phyloP scores from a whole-genome alignment of 2,797 vertebrate species.

The Mus spretus region DNA sequence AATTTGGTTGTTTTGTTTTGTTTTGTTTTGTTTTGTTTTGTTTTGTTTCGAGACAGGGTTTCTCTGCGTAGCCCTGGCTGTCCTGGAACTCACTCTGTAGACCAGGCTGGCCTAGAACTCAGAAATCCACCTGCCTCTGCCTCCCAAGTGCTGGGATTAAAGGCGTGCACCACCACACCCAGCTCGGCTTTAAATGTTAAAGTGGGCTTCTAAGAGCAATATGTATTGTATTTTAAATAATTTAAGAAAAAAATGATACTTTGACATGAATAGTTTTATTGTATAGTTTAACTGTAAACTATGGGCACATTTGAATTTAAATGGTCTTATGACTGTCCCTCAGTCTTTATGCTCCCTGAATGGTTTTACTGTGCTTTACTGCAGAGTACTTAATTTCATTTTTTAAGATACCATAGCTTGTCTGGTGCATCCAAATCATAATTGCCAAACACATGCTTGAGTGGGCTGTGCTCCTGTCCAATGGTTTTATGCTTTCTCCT shows the following conservation, averaged over 20 bases:
- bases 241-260: constrained; percentile 76
- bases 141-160: too few species aligned
- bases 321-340: not conserved
- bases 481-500: not conserved
- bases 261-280: constrained; percentile 15
- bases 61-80: too few species aligned
- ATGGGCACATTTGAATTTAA: not conserved
- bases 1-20: too few species aligned
- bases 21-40: too few species aligned
- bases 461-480: constrained; percentile 19
- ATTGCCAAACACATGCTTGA: constrained; percentile 32
- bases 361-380: not conserved
- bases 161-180: too few species aligned
- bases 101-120: too few species aligned
- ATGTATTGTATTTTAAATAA: constrained; percentile 79
- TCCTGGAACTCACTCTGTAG: too few species aligned
- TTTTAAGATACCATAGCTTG: constrained; percentile 30
- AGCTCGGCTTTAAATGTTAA: constrained; percentile 68
- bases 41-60: too few species aligned
- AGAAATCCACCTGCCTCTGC: too few species aligned
- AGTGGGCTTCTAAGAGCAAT: constrained; percentile 72
- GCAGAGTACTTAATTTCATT: not conserved
- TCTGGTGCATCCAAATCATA: constrained; percentile 29
- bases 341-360: not conserved
- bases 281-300: constrained; percentile 55